Percentiles rank a stretch among this genome's conserved stretches.
Conservation (phyloP, 2,113 vertebrate species). For the Budorcas taxicolor region DNA sequence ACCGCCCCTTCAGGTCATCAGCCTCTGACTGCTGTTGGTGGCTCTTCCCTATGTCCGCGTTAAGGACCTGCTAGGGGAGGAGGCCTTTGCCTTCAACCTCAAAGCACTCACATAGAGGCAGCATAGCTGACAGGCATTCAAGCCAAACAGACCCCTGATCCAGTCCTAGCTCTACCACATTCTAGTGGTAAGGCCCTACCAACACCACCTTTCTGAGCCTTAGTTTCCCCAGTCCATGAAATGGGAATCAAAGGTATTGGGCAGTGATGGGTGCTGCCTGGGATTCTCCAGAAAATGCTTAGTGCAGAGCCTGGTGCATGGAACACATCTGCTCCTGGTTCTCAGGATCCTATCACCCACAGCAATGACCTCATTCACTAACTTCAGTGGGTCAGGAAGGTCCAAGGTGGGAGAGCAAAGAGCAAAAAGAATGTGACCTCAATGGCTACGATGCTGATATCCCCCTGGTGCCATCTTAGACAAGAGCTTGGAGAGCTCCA, state of each 20-base stretch:
- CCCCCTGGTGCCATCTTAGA: not conserved
- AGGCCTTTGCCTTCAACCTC: not conserved
- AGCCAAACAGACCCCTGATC: not conserved
- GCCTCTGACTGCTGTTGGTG: not conserved
- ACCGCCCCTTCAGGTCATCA: not conserved
- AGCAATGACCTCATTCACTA: not conserved
- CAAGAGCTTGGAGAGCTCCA: not conserved
- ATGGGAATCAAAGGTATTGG: not conserved
- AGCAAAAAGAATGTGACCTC: not conserved
- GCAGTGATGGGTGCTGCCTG: not conserved
- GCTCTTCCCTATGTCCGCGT: not conserved
- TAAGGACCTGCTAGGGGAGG: not conserved
- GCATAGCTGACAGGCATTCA: not conserved
- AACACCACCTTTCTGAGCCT: not conserved
- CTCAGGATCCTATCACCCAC: not conserved
- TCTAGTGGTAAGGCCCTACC: not conserved
- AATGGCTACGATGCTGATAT: not conserved
- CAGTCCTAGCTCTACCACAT: not conserved
- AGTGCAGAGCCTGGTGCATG: not conserved
- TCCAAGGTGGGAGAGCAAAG: rapidly evolving
- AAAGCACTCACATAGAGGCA: not conserved
- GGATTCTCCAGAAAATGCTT: not conserved
- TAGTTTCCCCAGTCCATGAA: not conserved
- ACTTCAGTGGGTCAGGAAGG: not conserved
- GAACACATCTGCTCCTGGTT: not conserved